Base-by-base conservation (phyloP, 2,113 vertebrate species). In the Salminus brasiliensis region DNA sequence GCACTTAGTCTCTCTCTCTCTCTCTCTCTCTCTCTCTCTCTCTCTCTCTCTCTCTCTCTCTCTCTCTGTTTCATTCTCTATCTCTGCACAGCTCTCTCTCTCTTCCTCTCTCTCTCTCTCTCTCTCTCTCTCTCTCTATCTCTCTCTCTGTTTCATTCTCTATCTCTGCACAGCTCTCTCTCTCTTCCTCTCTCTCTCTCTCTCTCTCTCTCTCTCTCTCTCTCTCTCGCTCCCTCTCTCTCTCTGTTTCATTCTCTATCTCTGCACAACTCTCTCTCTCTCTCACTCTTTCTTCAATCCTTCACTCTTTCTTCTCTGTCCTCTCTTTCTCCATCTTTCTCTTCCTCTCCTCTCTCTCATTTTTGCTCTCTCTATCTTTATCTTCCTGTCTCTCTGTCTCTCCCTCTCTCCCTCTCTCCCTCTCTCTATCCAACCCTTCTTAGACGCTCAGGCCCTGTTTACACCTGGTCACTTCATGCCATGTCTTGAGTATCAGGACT, bases 1-100 rank as follows among this genome's bases (percentile, higher is more conserved):
- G n/a, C n/a, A n/a, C n/a, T n/a, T n/a, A n/a, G n/a, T n/a, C 70
- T 47, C 49, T 76, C 68, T 41, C 83, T 74, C 74, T 85, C 69
- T 73, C 52, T 34, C 36, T 74, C 75, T 75, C 66, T 83, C 63
- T 81, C 79, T 82, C 67, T 70, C 47, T 59, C 59, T 72, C 70
- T 68, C 66, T 36, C 36, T 29, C 45, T 53, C 36, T 70, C 55
- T 62, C 59, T 66, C 43, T 34, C 65, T 55, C 68, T 34, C 60
- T 76, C 27, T 49, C 23, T 72, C 49, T 66, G 13, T 52, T 25
- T 36, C 32, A 60, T 73, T 73, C 72, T 52, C 71, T 49, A 32
- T 75, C 69, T 55, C 45, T 76, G 39, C 63, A 39, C 70, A 65
- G 77, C 69, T 68, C 62, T 21, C 34, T 76, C 66, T 73, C 71